phyloP scores from a whole-genome alignment of 1,140 invertebrate genomes.

The Macrosteles quadrilineatus region DNA sequence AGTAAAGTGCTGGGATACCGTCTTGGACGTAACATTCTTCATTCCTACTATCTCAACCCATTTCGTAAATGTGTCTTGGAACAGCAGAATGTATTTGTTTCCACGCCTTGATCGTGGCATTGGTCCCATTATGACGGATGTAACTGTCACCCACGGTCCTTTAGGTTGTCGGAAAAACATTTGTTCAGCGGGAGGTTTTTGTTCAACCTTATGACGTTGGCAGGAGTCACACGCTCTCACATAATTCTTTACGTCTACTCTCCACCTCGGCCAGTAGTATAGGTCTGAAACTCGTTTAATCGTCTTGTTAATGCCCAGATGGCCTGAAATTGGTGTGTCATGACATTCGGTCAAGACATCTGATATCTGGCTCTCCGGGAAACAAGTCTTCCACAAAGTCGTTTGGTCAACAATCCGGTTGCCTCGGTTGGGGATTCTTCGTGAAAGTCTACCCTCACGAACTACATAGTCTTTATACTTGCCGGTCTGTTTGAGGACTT shows the following conservation, averaged over 20 bases:
- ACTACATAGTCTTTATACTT: background rate
- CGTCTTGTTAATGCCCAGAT: slow-evolving; percentile 44
- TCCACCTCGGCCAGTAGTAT: slow-evolving; percentile 46
- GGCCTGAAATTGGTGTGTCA: slow-evolving; percentile 38
- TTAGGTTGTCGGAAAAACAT: too few species aligned
- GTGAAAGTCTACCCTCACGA: background rate
- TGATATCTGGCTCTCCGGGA: slow-evolving; percentile 36
- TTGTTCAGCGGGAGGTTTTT: too few species aligned
- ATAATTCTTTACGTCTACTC: slow-evolving; percentile 39
- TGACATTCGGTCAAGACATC: slow-evolving; percentile 40
- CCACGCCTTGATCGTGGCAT: too few species aligned
- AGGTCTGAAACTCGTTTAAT: slow-evolving; percentile 19
- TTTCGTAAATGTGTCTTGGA: too few species aligned
- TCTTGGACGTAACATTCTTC: too few species aligned
- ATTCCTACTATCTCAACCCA: too few species aligned
- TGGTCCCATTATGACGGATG: too few species aligned
- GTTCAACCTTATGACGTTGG: slow-evolving; percentile 44
- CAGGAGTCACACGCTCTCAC: slow-evolving; percentile 41
- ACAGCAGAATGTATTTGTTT: too few species aligned
- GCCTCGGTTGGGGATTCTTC: too few species aligned
- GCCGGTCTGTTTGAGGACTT: background rate
- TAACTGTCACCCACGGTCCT: too few species aligned
- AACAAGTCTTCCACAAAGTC: slow-evolving; percentile 45
- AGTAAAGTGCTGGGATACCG: too few species aligned
- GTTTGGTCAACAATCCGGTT: background rate